These are phyloP conservation scores for Epinotia brunnichana DNA, from an alignment of 2,888 invertebrate species.

Conservation along the genomic window DNA sequence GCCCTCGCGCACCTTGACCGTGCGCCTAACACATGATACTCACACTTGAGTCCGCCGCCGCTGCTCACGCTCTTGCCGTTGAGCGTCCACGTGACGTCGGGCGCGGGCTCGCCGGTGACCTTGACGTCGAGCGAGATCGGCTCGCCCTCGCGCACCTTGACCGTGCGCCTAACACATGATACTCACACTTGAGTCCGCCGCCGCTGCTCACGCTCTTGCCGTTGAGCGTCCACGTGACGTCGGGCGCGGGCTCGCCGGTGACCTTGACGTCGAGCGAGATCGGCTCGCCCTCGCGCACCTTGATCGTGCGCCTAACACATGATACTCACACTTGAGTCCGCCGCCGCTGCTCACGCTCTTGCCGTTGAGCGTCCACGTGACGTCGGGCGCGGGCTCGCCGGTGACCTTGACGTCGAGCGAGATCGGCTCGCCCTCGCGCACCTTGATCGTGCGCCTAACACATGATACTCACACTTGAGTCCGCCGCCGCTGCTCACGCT, in stretches of 20 bases:
- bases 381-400: constrained; percentile 96
- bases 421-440: constrained; percentile 96
- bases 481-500: constrained; percentile 85
- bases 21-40: constrained; percentile 74
- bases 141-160: constrained; percentile 96
- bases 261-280: constrained; percentile 95
- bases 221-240: constrained; percentile 93
- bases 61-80: constrained; percentile 90
- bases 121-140: constrained; percentile 95
- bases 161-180: constrained; percentile 79
- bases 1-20: constrained; percentile 94
- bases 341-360: constrained; percentile 87
- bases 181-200: constrained; percentile 75
- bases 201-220: constrained; percentile 89
- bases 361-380: constrained; percentile 93
- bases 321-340: constrained; percentile 73
- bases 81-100: constrained; percentile 93
- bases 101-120: constrained; percentile 95
- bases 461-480: constrained; percentile 68
- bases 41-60: constrained; percentile 79
- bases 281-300: constrained; percentile 95
- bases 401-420: constrained; percentile 93
- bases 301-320: constrained; percentile 85
- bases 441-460: constrained; percentile 87
- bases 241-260: constrained; percentile 95